These are phyloP conservation scores for Delia radicum DNA, from an alignment of 1,140 invertebrate genomes.

Conservation along the genomic window DNA sequence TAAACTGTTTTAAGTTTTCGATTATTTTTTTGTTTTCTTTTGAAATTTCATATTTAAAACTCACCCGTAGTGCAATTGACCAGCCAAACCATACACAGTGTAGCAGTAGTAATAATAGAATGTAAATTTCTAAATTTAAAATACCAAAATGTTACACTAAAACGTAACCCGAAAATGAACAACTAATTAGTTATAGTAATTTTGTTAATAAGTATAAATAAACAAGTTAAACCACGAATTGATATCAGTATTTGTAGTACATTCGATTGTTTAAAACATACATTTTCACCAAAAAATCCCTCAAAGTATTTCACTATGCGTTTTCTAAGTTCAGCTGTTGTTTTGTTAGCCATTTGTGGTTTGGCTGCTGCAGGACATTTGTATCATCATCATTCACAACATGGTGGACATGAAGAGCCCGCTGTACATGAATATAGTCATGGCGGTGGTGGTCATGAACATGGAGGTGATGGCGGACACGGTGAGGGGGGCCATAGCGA, in stretches of 20 bases:
- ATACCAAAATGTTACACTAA: neutral
- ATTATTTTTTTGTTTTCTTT: neutral
- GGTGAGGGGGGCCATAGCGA: neutral
- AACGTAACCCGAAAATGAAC: neutral
- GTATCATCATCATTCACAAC: neutral
- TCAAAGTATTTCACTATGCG: neutral
- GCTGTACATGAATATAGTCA: neutral
- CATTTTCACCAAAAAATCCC: neutral
- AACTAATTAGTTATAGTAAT: slow-evolving; percentile 7
- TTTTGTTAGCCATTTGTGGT: slow-evolving; percentile 10
- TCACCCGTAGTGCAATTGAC: neutral
- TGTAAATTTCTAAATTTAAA: neutral
- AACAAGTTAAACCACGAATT: slow-evolving; percentile 11
- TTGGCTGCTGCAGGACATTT: neutral
- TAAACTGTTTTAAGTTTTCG: neutral
- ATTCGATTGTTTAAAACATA: slow-evolving; percentile 7
- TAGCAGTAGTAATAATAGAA: neutral
- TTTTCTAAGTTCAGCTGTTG: neutral
- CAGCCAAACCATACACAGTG: neutral
- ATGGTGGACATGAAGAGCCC: neutral
- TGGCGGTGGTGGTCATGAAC: neutral
- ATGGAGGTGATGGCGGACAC: too few species aligned
- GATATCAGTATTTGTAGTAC: slow-evolving; percentile 12
- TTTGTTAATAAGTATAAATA: slow-evolving; percentile 22
- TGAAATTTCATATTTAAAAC: neutral